These are phyloP conservation scores for Argyresthia albistria DNA, from an alignment of 2,888 invertebrate species.

Conservation along the genomic window DNA sequence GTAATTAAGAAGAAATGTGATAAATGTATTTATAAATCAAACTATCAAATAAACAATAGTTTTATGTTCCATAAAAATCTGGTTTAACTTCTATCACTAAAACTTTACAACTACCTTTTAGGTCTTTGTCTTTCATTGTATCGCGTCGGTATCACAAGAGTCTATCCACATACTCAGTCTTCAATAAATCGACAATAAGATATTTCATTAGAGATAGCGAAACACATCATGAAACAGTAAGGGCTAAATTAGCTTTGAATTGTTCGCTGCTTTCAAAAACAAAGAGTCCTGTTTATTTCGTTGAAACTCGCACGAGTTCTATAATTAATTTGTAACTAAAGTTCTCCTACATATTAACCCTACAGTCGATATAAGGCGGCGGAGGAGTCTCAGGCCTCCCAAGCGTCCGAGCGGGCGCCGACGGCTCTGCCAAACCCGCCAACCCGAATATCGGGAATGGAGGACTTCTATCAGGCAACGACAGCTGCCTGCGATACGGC, in stretches of 20 bases:
- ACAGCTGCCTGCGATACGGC: constrained; percentile 36
- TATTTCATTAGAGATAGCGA: too few relatives aligned
- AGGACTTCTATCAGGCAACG: constrained; percentile 36
- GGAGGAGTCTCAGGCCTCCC: constrained; percentile 54
- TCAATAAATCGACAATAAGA: too few relatives aligned
- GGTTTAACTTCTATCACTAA: too few relatives aligned
- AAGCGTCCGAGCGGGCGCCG: constrained; percentile 32
- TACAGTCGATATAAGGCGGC: constrained; percentile 55
- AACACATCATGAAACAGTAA: too few relatives aligned
- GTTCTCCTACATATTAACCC: background rate
- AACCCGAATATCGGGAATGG: constrained; percentile 34
- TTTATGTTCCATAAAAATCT: constrained; percentile 4
- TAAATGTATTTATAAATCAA: constrained; percentile 48
- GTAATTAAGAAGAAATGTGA: constrained; percentile 53
- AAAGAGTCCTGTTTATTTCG: too few relatives aligned
- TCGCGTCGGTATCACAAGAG: too few relatives aligned
- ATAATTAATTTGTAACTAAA: background rate
- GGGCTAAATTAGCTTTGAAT: too few relatives aligned
- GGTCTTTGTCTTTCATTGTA: too few relatives aligned
- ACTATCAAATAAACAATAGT: constrained; percentile 9
- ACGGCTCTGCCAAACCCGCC: constrained; percentile 28
- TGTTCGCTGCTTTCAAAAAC: too few relatives aligned
- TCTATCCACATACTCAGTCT: too few relatives aligned
- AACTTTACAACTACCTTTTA: too few relatives aligned
- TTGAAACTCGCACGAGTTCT: too few relatives aligned